These are phyloP conservation scores for Oryzias dopingdopingensis DNA, from an alignment of 2,797 vertebrate genomes.

Conservation along the genomic window DNA sequence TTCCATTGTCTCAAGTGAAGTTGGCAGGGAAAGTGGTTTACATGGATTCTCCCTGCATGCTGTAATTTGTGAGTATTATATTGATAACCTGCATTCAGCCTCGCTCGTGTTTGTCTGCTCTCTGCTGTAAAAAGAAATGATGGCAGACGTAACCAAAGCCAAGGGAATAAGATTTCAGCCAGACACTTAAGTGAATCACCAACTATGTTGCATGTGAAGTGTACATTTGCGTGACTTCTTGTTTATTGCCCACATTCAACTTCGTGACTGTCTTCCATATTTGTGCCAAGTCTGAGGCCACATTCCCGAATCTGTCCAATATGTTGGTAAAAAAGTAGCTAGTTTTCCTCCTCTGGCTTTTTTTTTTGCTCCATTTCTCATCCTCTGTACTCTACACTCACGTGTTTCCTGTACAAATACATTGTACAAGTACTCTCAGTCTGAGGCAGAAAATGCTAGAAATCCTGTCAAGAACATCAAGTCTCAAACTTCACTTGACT, in stretches of 20 bases:
- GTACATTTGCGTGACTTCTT: slow-evolving; percentile 75
- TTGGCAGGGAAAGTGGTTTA: slow-evolving; percentile 67
- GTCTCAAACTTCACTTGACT: not conserved
- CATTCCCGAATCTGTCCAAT: slow-evolving; percentile 65
- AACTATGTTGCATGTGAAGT: slow-evolving; percentile 72
- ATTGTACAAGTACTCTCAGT: slow-evolving; percentile 1
- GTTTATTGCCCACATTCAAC: slow-evolving; percentile 74
- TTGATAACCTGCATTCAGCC: slow-evolving; percentile 70
- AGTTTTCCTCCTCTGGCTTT: slow-evolving; percentile 44
- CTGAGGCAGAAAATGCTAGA: slow-evolving; percentile 28
- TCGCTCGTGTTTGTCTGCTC: slow-evolving; percentile 49
- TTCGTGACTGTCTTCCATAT: slow-evolving; percentile 71
- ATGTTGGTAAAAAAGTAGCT: slow-evolving; percentile 61
- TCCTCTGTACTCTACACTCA: slow-evolving; percentile 48
- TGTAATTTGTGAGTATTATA: slow-evolving; percentile 72
- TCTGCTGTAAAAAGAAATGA: slow-evolving; percentile 57
- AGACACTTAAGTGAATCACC: slow-evolving; percentile 69
- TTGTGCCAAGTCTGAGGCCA: slow-evolving; percentile 74
- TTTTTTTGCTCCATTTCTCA: slow-evolving; percentile 54
- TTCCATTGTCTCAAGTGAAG: slow-evolving; percentile 76
- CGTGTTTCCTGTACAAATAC: slow-evolving; percentile 52
- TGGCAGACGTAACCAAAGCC: slow-evolving; percentile 59
- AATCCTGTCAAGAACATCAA: not conserved
- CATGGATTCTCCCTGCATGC: slow-evolving; percentile 66
- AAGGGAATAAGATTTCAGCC: slow-evolving; percentile 59